Evolutionary conservation across 1,140 invertebrate species (phyloP).

Genomic region (Diplogasteroides magnus): DNA sequence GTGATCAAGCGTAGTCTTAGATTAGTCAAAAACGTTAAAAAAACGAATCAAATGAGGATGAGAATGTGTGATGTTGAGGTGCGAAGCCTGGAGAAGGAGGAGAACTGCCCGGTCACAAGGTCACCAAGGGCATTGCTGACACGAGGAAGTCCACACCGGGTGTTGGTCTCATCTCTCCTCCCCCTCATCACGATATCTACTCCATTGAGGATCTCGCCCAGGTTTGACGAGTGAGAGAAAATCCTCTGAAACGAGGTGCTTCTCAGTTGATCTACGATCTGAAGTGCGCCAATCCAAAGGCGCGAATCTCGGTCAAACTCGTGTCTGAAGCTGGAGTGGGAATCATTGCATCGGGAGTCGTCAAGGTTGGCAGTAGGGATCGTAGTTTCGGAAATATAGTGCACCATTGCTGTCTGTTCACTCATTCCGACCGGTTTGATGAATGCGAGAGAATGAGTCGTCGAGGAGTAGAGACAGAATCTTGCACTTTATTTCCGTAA

Average conservation of each 20-base stretch:
- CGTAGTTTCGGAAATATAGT: no score
- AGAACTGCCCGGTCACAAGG: conserved; percentile 81
- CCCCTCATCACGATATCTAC: conserved; percentile 98
- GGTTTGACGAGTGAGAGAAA: conserved; percentile 39
- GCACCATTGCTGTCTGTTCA: no score
- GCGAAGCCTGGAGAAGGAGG: conserved; percentile 93
- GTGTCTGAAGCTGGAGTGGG: conserved; percentile 98
- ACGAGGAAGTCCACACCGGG: conserved; percentile 90
- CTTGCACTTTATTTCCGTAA: no score
- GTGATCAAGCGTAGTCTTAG: no score
- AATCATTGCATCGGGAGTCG: conserved; percentile 92
- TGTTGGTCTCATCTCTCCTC: conserved; percentile 95
- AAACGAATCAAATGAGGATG: not conserved
- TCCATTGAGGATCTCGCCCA: conserved; percentile 98
- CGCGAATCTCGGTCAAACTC: conserved; percentile 91
- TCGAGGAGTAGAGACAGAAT: no score
- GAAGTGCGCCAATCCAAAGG: conserved; percentile 90
- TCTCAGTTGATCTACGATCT: conserved; percentile 85
- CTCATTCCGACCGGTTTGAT: no score
- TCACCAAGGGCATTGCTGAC: conserved; percentile 86
- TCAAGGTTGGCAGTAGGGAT: no score
- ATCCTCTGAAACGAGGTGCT: conserved; percentile 20
- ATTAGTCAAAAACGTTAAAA: not conserved
- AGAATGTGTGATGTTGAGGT: conserved; percentile 56
- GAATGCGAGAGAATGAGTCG: no score